A percentile compares a stretch with the other conserved stretches of the same genome.
phyloP scores from a whole-genome alignment of 2,888 invertebrate genomes.

The Yponomeuta sedellus region DNA sequence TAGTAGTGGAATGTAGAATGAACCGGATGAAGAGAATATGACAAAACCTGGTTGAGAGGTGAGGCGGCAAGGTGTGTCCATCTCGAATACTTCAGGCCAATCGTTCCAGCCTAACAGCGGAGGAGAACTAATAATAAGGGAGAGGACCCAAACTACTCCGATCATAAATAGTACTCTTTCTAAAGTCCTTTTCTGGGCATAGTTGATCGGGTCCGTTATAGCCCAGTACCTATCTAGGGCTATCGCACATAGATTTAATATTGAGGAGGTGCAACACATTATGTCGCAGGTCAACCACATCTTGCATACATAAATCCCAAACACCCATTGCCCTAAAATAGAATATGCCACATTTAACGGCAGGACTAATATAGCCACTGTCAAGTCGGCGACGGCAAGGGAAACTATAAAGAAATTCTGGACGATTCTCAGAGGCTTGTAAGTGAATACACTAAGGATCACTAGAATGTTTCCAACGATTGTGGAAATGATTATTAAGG shows the following conservation, averaged over 20 bases:
- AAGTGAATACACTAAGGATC: slow-evolving; percentile 96
- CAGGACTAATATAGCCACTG: slow-evolving; percentile 92
- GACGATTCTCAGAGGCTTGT: slow-evolving; percentile 92
- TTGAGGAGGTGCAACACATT: slow-evolving; percentile 96
- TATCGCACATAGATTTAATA: slow-evolving; percentile 94
- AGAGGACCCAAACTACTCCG: slow-evolving; percentile 89
- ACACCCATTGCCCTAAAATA: slow-evolving; percentile 93
- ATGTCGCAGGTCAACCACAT: slow-evolving; percentile 98
- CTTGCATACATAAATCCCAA: slow-evolving; percentile 94
- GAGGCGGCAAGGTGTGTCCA: slow-evolving; percentile 87
- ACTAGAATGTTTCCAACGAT: slow-evolving; percentile 95
- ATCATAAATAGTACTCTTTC: slow-evolving; percentile 92
- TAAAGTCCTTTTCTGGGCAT: slow-evolving; percentile 92
- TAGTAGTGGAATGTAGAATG: slow-evolving; percentile 94
- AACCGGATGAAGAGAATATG: slow-evolving; percentile 93
- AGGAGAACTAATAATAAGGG: slow-evolving; percentile 91
- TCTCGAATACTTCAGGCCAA: slow-evolving; percentile 90
- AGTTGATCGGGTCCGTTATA: slow-evolving; percentile 95
- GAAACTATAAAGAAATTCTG: slow-evolving; percentile 98
- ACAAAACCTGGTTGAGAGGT: slow-evolving; percentile 94
- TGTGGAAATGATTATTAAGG: slow-evolving; percentile 90
- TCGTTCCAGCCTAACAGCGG: slow-evolving; percentile 96
- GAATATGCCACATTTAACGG: slow-evolving; percentile 96
- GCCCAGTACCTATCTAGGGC: slow-evolving; percentile 97
- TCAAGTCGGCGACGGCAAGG: slow-evolving; percentile 93